Evolutionary conservation across 35 echinoderm and acorn worm species (phyloP), one percentile per base, ranked within the genome.

Genomic region (Strongylocentrotus purpuratus): DNA sequence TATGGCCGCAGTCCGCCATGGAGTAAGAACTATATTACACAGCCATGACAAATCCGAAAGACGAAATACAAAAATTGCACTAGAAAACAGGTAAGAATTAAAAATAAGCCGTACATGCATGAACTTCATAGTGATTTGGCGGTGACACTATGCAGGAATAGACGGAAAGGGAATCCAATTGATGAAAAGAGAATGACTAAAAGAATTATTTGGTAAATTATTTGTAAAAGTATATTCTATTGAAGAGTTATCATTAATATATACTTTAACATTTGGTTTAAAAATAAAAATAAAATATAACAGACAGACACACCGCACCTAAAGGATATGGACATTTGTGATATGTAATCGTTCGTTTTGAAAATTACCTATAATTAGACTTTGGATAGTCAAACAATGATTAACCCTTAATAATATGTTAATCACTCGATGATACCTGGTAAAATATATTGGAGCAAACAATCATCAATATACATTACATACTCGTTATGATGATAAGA

Each of bases 401-500:
- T 78, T 78, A 78, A 78, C 65, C 65, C 65, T 78, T 22, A 78
- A 25, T 22, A n/a, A 22, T 28, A 78, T 78, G 65, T 78, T 78
- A 78, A 78, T 78, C 22, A 78, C 20, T 22, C 0, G 65, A 78
- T 78, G 22, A 78, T 22, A 28, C 25, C 15, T 7, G 20, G 65
- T 78, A 55, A 11, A 55, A 55, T 55, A 78, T 78, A 22, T 89
- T 33, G 9, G 87, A 89, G 20, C 45, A 15, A 89, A 89, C 33
- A 41, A 28, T 32, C 87, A 89, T 89, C 87, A 45, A 14, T 17
- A 15, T 17, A 11, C n/a, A 17, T 89, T 46, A 89, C 33, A 89
- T 18, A 33, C 87, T 89, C 87, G 33, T 89, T 41, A 89, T 89
- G 87, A 46, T 46, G 87, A 89, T 28, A 89, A 89, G 45, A 89